Base-by-base conservation (phyloP, 2,888 invertebrate species). In the Drosophila niveifrons region DNA sequence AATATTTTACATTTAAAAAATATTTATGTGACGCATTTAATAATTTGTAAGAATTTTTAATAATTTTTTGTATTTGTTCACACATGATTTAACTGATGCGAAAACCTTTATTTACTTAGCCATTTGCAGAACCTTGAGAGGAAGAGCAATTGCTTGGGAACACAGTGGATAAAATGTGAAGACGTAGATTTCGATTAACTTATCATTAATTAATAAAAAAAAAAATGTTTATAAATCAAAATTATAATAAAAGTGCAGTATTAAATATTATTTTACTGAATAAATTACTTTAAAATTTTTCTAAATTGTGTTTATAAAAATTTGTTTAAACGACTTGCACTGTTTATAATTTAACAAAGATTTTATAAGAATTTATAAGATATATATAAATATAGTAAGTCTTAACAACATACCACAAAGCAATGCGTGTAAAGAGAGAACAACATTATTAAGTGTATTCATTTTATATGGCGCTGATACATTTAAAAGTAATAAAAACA, bases 401-500 rank as follows among this genome's bases (percentile, higher is more conserved):
- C 13, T 15, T 7, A 41, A 4, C 8, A 9, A 3, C 8, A 34
- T 23, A 48, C 39, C 9, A 11, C 4, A 29, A 10, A 48, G 39
- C 7, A 10, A 13, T 13, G 39, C 11, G 18, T 23, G 23, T 18
- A 15, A 7, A n/a, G 11, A 1, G 18, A 39, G 18, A 10, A 13
- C 8, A 11, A 11, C 23, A 43, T 11, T 9, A 48, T 39, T 15
- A 23, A 52, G 18, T 9, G 46, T 43, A 13, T 39, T 64, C 63
- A 23, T 3, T 67, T 59, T 36, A 41, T n/a, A 53, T 41, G 67
- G 56, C 61, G 61, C 44, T 61, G 53, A 77, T 72, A 29, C 67
- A 67, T 67, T 72, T n/a, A 36, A n/a, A 23, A 47, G 50, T 23
- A 58, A 61, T 68, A 55, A 77, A 70, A 18, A 3, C 18, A 58